Evolutionary conservation across 2,113 vertebrate genomes (phyloP), one percentile per base, ranked within the genome.

Genomic region (Hippocampus abdominalis): DNA sequence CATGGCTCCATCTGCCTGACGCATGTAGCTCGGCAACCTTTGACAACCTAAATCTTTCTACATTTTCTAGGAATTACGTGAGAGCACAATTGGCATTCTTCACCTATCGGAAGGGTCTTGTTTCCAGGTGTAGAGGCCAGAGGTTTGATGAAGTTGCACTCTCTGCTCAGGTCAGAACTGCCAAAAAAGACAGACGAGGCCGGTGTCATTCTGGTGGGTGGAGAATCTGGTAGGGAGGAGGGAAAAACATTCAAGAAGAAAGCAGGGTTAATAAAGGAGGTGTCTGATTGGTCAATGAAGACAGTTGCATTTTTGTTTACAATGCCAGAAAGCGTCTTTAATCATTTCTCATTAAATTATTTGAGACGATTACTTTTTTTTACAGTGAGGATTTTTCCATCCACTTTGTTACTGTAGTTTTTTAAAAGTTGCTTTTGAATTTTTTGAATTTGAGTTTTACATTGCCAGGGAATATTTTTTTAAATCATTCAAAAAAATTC

Each of bases 41-140:
- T 77, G 44, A 57, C 66, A 27, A 7, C 7, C 27, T 27, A 49
- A 56, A 69, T 44, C 18, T 44, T 8, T 10, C 23, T 36, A 51
- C 10, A 8, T 1, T 25, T 40, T n/a, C 15, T 27, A 27, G 42
- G n/a, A 49, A 8, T 20, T 44, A 29, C 64, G 9, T 9, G 8
- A 18, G 27, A 48, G 21, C 25, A 11, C 27, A n/a, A 36, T 40
- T 53, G 27, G 11, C 32, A 21, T 56, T 53, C 8, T 65, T 78
- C 87, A 98, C 97, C 95, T 94, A 96, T 88, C 68, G 94, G 88
- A 81, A 94, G 93, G 4, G 94, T 89, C 91, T 97, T 98, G 88
- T 92, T 94, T 79, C 93, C 90, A 1, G 92, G 90, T 74, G 95
- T 93, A 53, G 95, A 88, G 71, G 93, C 90, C 83, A 95, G 85